Conservation (phyloP, 2,888 invertebrate species). For the Amphipyra berbera region DNA sequence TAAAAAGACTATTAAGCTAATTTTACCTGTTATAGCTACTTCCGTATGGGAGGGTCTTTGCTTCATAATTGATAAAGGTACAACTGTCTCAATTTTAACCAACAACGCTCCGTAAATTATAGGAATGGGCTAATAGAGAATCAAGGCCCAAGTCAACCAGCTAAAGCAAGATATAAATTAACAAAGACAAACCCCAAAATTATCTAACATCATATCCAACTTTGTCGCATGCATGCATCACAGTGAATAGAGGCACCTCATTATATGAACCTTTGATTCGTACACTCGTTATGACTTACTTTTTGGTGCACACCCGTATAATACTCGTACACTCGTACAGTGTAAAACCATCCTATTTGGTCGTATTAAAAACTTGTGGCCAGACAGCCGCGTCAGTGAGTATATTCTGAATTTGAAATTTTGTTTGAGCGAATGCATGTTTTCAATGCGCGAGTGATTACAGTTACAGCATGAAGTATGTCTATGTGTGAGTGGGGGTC, state of each 20-base stretch:
- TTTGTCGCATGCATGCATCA: constrained; percentile 47
- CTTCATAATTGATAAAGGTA: too few relatives aligned
- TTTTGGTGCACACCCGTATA: constrained; percentile 76
- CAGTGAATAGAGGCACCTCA: constrained; percentile 80
- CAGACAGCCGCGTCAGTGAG: constrained; percentile 79
- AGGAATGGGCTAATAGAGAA: too few relatives aligned
- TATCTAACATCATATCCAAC: constrained; percentile 58
- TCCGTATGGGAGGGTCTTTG: too few relatives aligned
- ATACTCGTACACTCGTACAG: constrained; percentile 64
- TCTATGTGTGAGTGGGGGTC: constrained; percentile 20
- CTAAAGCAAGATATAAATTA: too few relatives aligned
- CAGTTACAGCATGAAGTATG: constrained; percentile 54
- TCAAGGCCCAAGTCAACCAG: too few relatives aligned
- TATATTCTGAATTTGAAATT: constrained; percentile 81
- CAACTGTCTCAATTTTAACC: too few relatives aligned
- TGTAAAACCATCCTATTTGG: constrained; percentile 81
- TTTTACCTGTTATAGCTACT: too few relatives aligned
- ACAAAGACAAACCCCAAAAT: too few relatives aligned
- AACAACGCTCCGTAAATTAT: too few relatives aligned
- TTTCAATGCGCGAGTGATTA: constrained; percentile 68
- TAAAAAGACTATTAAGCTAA: too few relatives aligned
- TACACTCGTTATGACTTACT: constrained; percentile 81
- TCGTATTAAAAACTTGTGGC: constrained; percentile 88
- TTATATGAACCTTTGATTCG: constrained; percentile 83
- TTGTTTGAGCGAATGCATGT: constrained; percentile 76